A percentile compares a stretch with the other conserved stretches of the same genome.
These are phyloP conservation scores for Phaethon lepturus DNA, from an alignment of 2,113 vertebrate species.

Conservation along the genomic window DNA sequence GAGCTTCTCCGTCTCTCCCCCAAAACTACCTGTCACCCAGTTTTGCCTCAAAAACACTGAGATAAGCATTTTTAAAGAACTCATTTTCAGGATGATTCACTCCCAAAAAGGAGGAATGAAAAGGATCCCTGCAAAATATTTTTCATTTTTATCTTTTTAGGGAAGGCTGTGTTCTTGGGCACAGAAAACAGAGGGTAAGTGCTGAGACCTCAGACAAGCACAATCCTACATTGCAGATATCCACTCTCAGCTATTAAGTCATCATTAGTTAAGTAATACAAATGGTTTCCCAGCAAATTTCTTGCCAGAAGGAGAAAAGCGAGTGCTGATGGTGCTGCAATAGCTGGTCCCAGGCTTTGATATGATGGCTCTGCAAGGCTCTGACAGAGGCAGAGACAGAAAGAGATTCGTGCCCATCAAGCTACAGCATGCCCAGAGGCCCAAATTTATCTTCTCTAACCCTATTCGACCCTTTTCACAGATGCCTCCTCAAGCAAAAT, in stretches of 20 bases:
- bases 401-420: background rate
- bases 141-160: background rate
- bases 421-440: background rate
- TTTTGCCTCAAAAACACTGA: background rate
- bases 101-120: background rate
- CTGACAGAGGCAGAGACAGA: background rate
- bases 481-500: constrained; percentile 29
- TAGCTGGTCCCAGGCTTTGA: background rate
- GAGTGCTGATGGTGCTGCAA: background rate
- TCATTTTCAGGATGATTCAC: background rate
- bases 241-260: background rate
- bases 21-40: background rate
- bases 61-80: background rate
- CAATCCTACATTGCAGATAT: background rate
- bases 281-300: constrained; percentile 26
- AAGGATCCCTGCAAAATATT: background rate
- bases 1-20: background rate
- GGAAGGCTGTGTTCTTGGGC: background rate
- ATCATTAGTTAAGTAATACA: constrained; percentile 15
- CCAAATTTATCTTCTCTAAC: constrained; percentile 13
- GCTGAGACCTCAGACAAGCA: background rate
- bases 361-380: background rate
- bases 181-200: background rate
- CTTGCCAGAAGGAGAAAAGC: background rate
- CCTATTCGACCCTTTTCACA: background rate